Evolutionary conservation across 2,797 vertebrate genomes (phyloP).

Genomic region (Bradypus variegatus): DNA sequence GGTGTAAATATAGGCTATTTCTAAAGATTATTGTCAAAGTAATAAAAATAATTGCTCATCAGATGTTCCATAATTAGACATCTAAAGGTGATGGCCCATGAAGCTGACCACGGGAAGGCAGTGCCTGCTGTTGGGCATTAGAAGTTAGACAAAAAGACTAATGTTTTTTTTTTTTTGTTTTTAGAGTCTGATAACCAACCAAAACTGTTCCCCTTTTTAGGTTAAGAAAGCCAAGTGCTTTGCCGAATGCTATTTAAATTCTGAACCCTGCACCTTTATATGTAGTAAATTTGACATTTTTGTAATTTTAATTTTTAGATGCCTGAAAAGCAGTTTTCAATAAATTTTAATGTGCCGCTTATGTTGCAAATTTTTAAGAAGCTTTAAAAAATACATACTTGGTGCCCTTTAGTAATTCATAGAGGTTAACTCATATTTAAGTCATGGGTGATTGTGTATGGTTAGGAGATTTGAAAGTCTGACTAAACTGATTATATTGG

Average conservation of each 20-base stretch:
- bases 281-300: background rate
- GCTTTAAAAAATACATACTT: background rate
- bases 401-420: background rate
- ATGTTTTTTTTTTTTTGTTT: background rate
- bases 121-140: background rate
- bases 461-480: background rate
- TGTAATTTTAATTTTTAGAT: slow-evolving; percentile 8
- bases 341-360: background rate
- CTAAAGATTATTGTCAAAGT: background rate
- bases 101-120: background rate
- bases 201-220: background rate
- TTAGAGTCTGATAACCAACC: background rate
- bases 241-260: slow-evolving; percentile 21
- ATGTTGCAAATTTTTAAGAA: slow-evolving; percentile 24
- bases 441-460: background rate
- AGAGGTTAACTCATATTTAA: background rate
- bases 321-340: background rate
- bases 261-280: background rate
- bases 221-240: slow-evolving; percentile 9
- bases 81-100: background rate
- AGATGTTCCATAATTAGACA: background rate
- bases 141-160: background rate
- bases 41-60: background rate
- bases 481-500: background rate
- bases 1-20: background rate